phyloP scores from a whole-genome alignment of 1,140 invertebrate genomes.

The Colletes gigas region DNA sequence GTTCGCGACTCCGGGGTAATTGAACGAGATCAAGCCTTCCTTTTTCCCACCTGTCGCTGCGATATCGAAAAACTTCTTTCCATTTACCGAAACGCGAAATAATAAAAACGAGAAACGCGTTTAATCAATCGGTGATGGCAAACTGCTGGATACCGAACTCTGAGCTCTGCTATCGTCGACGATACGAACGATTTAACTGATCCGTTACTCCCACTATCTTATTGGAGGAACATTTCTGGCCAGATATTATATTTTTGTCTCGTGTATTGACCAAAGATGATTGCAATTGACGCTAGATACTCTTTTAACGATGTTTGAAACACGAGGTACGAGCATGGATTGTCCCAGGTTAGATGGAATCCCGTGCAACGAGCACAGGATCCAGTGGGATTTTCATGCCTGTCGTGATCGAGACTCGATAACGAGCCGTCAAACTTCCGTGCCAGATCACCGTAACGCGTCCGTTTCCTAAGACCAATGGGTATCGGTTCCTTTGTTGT shows the following conservation, averaged over 20 bases:
- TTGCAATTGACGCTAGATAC: too few species aligned
- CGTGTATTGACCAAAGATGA: too few species aligned
- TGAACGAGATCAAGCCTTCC: neutral
- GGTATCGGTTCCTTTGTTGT: constrained; percentile 48
- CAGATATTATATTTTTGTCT: too few species aligned
- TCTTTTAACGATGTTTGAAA: too few species aligned
- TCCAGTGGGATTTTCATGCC: neutral
- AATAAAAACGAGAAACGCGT: too few species aligned
- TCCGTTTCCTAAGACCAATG: constrained; percentile 16
- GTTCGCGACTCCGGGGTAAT: neutral
- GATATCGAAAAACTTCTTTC: neutral
- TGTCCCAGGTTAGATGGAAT: neutral
- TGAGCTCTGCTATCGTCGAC: too few species aligned
- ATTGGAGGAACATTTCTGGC: too few species aligned
- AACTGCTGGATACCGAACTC: too few species aligned
- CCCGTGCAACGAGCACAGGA: neutral
- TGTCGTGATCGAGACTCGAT: neutral
- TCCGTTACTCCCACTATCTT: too few species aligned
- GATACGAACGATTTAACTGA: too few species aligned
- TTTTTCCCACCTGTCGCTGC: neutral
- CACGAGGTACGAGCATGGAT: too few species aligned
- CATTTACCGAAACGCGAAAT: neutral
- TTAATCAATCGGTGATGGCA: too few species aligned
- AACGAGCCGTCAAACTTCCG: constrained; percentile 1
- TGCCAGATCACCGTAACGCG: neutral